Base-by-base conservation (phyloP, 2,797 vertebrate genomes). In the Manis javanica region DNA sequence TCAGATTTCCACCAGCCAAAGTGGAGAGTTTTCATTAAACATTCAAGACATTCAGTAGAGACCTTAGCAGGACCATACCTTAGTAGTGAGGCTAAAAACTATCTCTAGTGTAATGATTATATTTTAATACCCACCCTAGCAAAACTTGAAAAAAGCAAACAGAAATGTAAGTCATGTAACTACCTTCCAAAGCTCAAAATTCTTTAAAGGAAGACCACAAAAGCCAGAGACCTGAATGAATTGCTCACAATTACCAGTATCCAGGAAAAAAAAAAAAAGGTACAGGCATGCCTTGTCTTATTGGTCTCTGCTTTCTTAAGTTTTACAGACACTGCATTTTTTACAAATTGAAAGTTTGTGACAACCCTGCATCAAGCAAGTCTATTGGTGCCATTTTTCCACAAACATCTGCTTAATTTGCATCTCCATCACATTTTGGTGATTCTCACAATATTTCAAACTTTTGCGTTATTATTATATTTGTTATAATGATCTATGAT, bases 221-320 rank as follows among this genome's bases (percentile, higher is more conserved):
- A 95, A 83, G 92, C 37, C 26, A 96, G 83, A 93, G n/a, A 91
- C 39, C n/a, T 74, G 57, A 61, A 69, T 55, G n/a, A 75, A 57
- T 93, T 96, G 71, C 53, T 95, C 46, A 91, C 31, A 29, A 84
- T 71, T 37, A 64, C 34, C 18, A 78, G 34, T 37, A 90, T 81
- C 24, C 24, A 74, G 51, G 1, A 21, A 15, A 63, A 34, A 87
- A 49, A 71, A 82, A 83, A 82, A 39, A 46, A 46, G 46, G 46
- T 46, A 46, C 46, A 46, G 46, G 46, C 46, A 46, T 46, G 46
- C 46, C 46, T 46, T 46, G 46, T 46, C 46, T 46, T 46, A 46
- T 12, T 46, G 46, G 46, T 46, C 9, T 46, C 46, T 46, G 46
- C 11, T 46, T 46, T 46, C 46, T 46, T 46, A 46, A 11, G 46